phyloP scores from a whole-genome alignment of 2,888 invertebrate species.

The Deilephila elpenor region DNA sequence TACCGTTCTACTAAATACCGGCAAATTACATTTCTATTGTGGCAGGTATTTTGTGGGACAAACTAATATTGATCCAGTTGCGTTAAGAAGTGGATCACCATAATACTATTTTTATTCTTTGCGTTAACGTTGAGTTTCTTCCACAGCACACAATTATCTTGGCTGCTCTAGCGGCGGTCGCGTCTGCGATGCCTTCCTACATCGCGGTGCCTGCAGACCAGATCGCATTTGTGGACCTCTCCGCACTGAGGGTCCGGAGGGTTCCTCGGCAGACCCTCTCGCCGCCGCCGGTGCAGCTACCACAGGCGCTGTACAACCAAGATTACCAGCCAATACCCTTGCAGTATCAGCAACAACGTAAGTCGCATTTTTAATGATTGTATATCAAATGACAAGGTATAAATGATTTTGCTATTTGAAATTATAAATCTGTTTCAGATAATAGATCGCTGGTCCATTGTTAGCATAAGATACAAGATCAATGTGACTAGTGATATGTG shows the following conservation, averaged over 20 bases:
- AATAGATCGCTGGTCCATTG: too few species aligned
- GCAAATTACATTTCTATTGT: neutral
- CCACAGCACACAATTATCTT: slow-evolving; percentile 66
- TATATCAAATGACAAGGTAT: too few species aligned
- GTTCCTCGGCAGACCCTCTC: slow-evolving; percentile 73
- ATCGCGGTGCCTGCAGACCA: slow-evolving; percentile 86
- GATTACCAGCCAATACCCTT: slow-evolving; percentile 64
- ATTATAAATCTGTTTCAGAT: too few species aligned
- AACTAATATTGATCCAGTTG: neutral
- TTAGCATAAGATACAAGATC: too few species aligned
- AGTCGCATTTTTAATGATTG: slow-evolving; percentile 45
- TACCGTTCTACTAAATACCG: neutral
- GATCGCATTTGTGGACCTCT: slow-evolving; percentile 84
- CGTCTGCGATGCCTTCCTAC: slow-evolving; percentile 82
- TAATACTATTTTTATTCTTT: slow-evolving; percentile 30
- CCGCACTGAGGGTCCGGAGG: slow-evolving; percentile 64
- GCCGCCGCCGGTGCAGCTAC: slow-evolving; percentile 57
- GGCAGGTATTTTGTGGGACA: neutral
- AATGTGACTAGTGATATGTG: too few species aligned
- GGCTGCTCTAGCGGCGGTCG: slow-evolving; percentile 57
- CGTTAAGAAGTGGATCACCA: neutral
- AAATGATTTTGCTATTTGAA: too few species aligned
- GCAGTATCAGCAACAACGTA: slow-evolving; percentile 67
- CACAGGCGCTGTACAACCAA: slow-evolving; percentile 61
- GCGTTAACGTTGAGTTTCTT: slow-evolving; percentile 29